Evolutionary conservation across 2,888 invertebrate species (phyloP).

Genomic region (Ochropleura leucogaster): DNA sequence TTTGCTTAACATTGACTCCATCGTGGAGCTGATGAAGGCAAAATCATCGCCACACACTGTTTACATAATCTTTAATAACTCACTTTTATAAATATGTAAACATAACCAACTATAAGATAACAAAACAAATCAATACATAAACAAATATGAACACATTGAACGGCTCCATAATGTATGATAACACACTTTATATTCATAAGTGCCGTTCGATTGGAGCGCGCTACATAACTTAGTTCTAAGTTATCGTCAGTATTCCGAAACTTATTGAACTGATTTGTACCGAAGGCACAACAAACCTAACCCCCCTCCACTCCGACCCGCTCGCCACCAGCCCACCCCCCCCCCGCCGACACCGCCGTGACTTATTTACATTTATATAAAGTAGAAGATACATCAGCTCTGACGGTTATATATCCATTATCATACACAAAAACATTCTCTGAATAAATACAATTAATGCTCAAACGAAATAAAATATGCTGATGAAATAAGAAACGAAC

Average conservation of each 20-base stretch:
- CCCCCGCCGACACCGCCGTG: conserved; percentile 6
- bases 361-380: conserved; percentile 61
- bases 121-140: conserved; percentile 19
- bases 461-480: conserved; percentile 38
- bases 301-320: not conserved
- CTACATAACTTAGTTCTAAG: conserved; percentile 54
- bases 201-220: conserved; percentile 26
- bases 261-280: conserved; percentile 61
- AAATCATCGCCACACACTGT: not conserved
- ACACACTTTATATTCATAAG: conserved; percentile 46
- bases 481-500: conserved; percentile 29
- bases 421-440: not conserved
- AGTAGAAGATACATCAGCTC: conserved; percentile 48
- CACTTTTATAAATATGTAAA: conserved; percentile 5
- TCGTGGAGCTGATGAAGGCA: not conserved
- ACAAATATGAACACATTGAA: conserved; percentile 9
- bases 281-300: conserved; percentile 20
- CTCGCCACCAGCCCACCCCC: no score
- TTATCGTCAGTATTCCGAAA: conserved; percentile 61
- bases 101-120: not conserved
- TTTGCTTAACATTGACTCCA: not conserved
- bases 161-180: conserved; percentile 27
- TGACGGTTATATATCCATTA: conserved; percentile 24
- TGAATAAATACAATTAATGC: conserved; percentile 13
- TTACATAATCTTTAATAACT: not conserved